Base-by-base conservation (phyloP, 2,797 vertebrate genomes). In the Martes flavigula region DNA sequence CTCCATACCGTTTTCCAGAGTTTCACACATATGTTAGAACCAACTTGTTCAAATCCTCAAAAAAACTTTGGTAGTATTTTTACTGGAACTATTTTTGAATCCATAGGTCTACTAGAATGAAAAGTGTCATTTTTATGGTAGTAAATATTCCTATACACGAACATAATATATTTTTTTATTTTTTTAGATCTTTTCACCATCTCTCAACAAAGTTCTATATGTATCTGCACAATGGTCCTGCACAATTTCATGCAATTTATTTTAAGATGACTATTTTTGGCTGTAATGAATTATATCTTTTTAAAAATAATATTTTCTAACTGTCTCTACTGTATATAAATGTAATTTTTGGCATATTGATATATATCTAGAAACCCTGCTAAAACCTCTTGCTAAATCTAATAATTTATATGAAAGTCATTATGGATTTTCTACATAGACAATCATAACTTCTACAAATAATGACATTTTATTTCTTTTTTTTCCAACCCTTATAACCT, bases 131-230 rank as follows among this genome's bases (percentile, higher is more conserved):
- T 10, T 73, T 94, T 58, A 68, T 87, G 54, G 38, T 88, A 79
- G 0, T 84, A 64, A 84, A 60, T 73, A 64, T 40, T 72, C 58
- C 10, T 54, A 73, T 35, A 25, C 32, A 46, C 10, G 40, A 93
- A 85, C 6, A 77, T 38, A 17, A 27, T 48, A n/a, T 81, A 60
- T 79, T 66, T 91, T 97, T 97, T 93, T 38, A 91, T 82, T 51
- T 75, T 68, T 94, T 51, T 81, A 68, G 66, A 3, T 62, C 14
- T 82, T 40, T 40, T 75, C 62, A 82, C 13, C 64, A 27, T 18
- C 35, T 40, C 30, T 90, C 48, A 90, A 43, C 32, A 43, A n/a
- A 88, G 40, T 38, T 64, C 10, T 70, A 21, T 66, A 75, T 23
- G 3, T 78, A 40, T 78, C 51, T 78, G 5, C 30, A 64, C 6